Percentiles rank a stretch among this genome's conserved stretches.
Conservation (phyloP, 2,888 invertebrate species). For the Campoletis raptor region DNA sequence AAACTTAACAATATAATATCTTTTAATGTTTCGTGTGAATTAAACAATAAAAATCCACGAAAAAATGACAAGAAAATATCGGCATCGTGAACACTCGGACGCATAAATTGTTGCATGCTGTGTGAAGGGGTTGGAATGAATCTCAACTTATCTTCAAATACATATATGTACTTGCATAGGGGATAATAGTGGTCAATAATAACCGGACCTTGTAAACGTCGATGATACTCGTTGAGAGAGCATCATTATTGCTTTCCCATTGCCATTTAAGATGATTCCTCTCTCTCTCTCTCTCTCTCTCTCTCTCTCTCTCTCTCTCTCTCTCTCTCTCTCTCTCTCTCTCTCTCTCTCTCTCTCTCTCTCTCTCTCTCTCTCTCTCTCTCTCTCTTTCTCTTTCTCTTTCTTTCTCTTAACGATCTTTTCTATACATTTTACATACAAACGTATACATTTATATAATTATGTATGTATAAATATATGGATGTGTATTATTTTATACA, state of each 20-base stretch:
- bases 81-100: background rate
- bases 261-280: conserved; percentile 70
- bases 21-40: background rate
- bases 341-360: background rate
- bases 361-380: background rate
- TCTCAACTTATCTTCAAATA: background rate
- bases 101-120: background rate
- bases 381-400: background rate
- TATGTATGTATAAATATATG: background rate
- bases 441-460: background rate
- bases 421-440: conserved; percentile 18
- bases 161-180: background rate
- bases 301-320: background rate
- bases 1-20: background rate
- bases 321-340: background rate
- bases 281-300: background rate
- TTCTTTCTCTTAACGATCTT: conserved; percentile 21
- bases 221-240: conserved; percentile 61
- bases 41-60: background rate
- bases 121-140: background rate
- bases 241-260: conserved; percentile 71
- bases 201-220: conserved; percentile 71
- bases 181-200: conserved; percentile 65
- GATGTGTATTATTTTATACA: background rate
- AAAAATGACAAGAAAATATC: background rate